Percentiles rank a stretch among this genome's conserved stretches.
These are phyloP conservation scores for Diadophis punctatus DNA, from an alignment of 2,113 vertebrate species.

Conservation along the genomic window DNA sequence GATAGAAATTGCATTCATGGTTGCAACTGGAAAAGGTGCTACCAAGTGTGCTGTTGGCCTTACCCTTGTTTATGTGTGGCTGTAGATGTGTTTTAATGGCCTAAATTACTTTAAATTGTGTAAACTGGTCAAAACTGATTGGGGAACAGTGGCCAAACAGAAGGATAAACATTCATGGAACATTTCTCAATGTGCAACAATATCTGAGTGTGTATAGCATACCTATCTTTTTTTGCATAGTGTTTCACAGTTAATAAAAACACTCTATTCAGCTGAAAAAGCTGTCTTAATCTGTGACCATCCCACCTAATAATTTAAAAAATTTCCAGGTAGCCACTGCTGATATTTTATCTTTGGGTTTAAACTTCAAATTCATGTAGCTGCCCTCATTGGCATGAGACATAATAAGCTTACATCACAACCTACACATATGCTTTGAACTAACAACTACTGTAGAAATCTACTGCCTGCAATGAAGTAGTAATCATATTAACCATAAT, in stretches of 20 bases:
- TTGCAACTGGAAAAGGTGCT: background rate
- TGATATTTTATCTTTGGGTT: constrained; percentile 12
- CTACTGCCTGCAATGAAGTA: background rate
- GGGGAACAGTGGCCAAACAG: background rate
- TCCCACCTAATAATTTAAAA: background rate
- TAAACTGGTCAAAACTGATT: background rate
- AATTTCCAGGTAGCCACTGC: background rate
- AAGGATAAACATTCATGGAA: background rate
- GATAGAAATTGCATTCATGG: background rate
- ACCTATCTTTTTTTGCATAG: background rate
- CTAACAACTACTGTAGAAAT: background rate
- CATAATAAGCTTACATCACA: background rate
- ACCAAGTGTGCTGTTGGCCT: background rate
- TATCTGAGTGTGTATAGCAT: background rate
- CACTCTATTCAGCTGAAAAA: background rate
- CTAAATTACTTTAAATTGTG: background rate
- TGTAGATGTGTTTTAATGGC: background rate
- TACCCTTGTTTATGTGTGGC: background rate
- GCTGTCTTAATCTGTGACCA: background rate
- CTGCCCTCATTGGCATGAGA: background rate
- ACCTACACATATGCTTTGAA: background rate
- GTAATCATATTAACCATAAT: constrained; percentile 14
- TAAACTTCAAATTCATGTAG: constrained; percentile 4
- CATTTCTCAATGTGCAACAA: background rate
- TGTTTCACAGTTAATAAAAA: background rate